phyloP scores from a whole-genome alignment of 1,140 invertebrate species.

The Hydropsyche tenuis region DNA sequence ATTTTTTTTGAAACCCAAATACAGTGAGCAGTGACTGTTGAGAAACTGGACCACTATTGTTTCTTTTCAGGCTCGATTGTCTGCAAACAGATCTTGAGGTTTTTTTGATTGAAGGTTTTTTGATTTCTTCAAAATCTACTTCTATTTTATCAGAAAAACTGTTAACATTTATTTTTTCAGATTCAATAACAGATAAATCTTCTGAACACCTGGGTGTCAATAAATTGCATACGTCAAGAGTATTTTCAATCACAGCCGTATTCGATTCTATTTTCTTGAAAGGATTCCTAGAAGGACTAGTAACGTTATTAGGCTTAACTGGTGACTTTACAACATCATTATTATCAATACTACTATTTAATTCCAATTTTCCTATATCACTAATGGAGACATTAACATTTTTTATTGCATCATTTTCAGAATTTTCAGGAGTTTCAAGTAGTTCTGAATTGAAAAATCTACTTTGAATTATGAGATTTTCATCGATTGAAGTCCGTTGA shows the following conservation, averaged over 20 bases:
- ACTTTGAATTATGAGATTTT: slow-evolving; percentile 57
- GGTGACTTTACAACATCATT: not conserved
- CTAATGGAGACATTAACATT: no score
- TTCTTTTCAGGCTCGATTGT: slow-evolving; percentile 53
- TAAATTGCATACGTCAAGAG: not conserved
- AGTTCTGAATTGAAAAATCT: slow-evolving; percentile 57
- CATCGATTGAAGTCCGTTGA: slow-evolving; percentile 56
- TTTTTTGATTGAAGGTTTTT: slow-evolving; percentile 4
- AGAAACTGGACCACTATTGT: slow-evolving; percentile 48
- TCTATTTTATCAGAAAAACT: not conserved
- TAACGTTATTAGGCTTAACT: not conserved
- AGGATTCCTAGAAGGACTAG: slow-evolving; percentile 30
- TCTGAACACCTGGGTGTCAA: not conserved
- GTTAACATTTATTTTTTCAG: not conserved
- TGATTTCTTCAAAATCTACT: no score
- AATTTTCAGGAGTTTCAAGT: slow-evolving; percentile 10
- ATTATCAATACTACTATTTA: not conserved
- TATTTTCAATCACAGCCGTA: not conserved
- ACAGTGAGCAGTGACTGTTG: slow-evolving; percentile 59
- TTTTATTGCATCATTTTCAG: no score
- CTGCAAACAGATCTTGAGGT: slow-evolving; percentile 40
- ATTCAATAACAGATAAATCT: not conserved
- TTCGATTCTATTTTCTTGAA: slow-evolving; percentile 25
- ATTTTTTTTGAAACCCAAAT: slow-evolving; percentile 62
- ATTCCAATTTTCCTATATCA: not conserved